These are phyloP conservation scores for Caenorhabditis sp. DNA, from an alignment of 2,888 invertebrate genomes.

Conservation along the genomic window DNA sequence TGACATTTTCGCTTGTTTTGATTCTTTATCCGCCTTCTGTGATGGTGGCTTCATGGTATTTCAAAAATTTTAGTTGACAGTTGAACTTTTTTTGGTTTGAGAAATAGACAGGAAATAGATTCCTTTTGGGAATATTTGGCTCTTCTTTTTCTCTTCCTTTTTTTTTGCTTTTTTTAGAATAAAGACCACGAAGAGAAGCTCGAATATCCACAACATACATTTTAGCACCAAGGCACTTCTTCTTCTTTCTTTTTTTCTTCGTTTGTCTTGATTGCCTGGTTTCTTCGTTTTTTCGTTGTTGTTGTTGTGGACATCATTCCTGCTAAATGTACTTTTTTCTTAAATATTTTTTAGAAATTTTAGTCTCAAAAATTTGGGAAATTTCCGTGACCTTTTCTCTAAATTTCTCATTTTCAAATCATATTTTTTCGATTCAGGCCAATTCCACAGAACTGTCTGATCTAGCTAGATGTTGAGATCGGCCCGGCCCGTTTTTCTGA, in stretches of 20 bases:
- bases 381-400: too few species aligned
- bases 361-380: too few species aligned
- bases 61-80: neutral
- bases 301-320: neutral
- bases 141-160: neutral
- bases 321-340: neutral
- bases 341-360: neutral
- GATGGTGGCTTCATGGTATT: neutral
- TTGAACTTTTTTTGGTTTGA: too few species aligned
- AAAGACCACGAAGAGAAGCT: conserved; percentile 16
- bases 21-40: neutral
- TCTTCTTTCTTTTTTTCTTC: conserved; percentile 14
- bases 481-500: too few species aligned
- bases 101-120: too few species aligned
- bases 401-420: too few species aligned
- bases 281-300: conserved; percentile 16
- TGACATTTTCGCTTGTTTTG: neutral
- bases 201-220: conserved; percentile 26
- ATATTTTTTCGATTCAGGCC: too few species aligned
- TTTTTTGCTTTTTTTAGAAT: conserved; percentile 1
- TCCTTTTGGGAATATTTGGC: conserved; percentile 1
- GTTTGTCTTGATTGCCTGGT: neutral
- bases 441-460: too few species aligned
- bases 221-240: neutral
- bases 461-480: too few species aligned